These are phyloP conservation scores for Mungos mungo DNA, from an alignment of 2,113 vertebrate genomes.

Conservation along the genomic window DNA sequence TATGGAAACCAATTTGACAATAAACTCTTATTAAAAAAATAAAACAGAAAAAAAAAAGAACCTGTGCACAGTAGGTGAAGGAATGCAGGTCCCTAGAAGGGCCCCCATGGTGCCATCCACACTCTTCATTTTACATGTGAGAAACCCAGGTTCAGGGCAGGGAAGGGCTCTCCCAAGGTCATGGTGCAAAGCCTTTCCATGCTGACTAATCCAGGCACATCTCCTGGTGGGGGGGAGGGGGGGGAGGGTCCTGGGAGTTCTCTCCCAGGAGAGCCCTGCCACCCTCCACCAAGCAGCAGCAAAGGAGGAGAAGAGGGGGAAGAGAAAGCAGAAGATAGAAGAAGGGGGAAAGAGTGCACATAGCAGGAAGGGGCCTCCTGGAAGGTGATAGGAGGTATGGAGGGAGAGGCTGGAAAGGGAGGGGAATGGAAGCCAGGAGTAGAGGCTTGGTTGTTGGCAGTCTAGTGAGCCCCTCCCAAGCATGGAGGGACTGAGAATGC, in stretches of 20 bases:
- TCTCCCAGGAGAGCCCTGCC: neutral
- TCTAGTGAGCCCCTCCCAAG: neutral
- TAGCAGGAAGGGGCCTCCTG: neutral
- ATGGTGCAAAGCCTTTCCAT: neutral
- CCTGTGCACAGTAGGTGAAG: neutral
- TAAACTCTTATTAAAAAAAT: no score
- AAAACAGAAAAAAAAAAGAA: neutral
- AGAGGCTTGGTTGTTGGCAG: rapidly evolving
- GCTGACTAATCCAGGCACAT: no score
- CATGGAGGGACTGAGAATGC: no score
- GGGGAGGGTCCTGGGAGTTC: neutral
- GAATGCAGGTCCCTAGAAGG: neutral
- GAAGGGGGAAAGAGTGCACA: rapidly evolving
- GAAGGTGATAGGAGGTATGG: rapidly evolving
- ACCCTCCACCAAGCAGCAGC: neutral
- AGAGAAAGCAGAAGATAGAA: neutral
- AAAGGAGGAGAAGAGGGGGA: no score
- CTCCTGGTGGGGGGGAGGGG: neutral
- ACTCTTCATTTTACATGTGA: neutral
- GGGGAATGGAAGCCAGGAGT: neutral
- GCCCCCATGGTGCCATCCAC: neutral
- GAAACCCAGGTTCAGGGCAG: neutral
- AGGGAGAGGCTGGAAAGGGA: neutral
- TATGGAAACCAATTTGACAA: no score
- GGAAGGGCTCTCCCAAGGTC: neutral